phyloP scores from a whole-genome alignment of 2,888 invertebrate genomes.

The Sabatieria punctata region DNA sequence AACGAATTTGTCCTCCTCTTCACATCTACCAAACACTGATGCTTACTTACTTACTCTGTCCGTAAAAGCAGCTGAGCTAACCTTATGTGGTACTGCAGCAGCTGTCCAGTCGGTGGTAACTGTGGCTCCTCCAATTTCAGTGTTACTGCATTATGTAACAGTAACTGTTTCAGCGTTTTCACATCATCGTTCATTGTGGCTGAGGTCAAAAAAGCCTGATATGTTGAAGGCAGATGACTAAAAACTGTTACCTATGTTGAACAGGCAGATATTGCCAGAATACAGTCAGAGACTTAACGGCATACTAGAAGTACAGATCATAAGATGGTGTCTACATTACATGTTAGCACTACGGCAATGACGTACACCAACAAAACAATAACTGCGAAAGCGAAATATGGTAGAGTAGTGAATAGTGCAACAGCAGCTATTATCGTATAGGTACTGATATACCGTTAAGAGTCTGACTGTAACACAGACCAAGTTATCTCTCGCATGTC shows the following conservation, averaged over 20 bases:
- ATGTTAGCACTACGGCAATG: no score
- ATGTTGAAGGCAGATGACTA: conserved; percentile 60
- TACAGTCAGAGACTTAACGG: no score
- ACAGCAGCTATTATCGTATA: no score
- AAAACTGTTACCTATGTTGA: conserved; percentile 22
- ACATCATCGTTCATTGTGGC: conserved; percentile 91
- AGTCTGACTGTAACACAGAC: conserved; percentile 16
- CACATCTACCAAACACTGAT: conserved; percentile 44
- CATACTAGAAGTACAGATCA: no score
- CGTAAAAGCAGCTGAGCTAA: no score
- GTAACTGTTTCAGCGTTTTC: conserved; percentile 64
- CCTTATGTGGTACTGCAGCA: conserved; percentile 68
- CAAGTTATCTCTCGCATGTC: conserved; percentile 59
- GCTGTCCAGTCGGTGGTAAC: conserved; percentile 64
- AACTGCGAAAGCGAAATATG: no score
- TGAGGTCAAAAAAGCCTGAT: conserved; percentile 86
- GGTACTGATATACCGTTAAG: no score
- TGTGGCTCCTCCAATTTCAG: conserved; percentile 84
- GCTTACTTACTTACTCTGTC: no score
- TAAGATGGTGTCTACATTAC: no score
- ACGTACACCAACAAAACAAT: no score
- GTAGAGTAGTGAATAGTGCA: no score
- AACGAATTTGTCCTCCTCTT: conserved; percentile 87
- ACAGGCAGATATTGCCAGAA: no score
- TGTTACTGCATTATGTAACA: conserved; percentile 77